Percentiles rank a stretch among this genome's conserved stretches.
phyloP scores from a whole-genome alignment of 1,140 invertebrate species.

The Microplitis mediator region DNA sequence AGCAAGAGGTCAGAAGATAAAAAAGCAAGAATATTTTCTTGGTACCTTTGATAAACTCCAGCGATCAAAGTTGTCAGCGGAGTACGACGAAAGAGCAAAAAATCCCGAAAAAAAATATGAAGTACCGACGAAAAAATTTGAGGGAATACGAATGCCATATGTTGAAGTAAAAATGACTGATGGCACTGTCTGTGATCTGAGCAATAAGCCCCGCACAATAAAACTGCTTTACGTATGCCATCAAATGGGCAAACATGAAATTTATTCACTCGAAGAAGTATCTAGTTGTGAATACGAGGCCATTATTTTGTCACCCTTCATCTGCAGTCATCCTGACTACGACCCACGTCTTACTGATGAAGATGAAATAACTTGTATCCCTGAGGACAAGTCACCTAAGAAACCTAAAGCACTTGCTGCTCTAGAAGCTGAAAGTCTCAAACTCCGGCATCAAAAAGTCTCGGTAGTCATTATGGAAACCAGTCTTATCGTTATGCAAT shows the following conservation, averaged over 20 bases:
- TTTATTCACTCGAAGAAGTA: constrained; percentile 91
- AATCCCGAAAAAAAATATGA: constrained; percentile 60
- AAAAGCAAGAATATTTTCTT: constrained; percentile 81
- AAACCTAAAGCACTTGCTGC: constrained; percentile 77
- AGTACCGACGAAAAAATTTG: constrained; percentile 76
- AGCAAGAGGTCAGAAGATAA: constrained; percentile 71
- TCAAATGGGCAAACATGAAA: constrained; percentile 84
- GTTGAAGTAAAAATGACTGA: constrained; percentile 79
- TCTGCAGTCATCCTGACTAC: constrained; percentile 90
- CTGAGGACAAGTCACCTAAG: constrained; percentile 71
- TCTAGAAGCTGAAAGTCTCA: constrained; percentile 75
- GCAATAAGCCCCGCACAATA: constrained; percentile 78
- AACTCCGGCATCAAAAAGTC: constrained; percentile 68
- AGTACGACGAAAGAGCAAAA: constrained; percentile 63
- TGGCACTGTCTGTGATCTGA: constrained; percentile 92
- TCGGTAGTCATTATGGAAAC: constrained; percentile 48
- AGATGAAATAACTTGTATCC: constrained; percentile 80
- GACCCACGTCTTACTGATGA: constrained; percentile 82
- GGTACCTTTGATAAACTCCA: constrained; percentile 72
- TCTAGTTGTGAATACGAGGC: constrained; percentile 94
- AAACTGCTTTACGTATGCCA: constrained; percentile 86
- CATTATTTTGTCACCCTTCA: constrained; percentile 80
- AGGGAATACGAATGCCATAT: constrained; percentile 84
- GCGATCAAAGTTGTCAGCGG: constrained; percentile 58
- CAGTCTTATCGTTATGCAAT: not conserved